Percentiles rank a stretch among this genome's conserved stretches.
Evolutionary conservation across 1,140 invertebrate genomes (phyloP).

Genomic region (Drusus annulatus): DNA sequence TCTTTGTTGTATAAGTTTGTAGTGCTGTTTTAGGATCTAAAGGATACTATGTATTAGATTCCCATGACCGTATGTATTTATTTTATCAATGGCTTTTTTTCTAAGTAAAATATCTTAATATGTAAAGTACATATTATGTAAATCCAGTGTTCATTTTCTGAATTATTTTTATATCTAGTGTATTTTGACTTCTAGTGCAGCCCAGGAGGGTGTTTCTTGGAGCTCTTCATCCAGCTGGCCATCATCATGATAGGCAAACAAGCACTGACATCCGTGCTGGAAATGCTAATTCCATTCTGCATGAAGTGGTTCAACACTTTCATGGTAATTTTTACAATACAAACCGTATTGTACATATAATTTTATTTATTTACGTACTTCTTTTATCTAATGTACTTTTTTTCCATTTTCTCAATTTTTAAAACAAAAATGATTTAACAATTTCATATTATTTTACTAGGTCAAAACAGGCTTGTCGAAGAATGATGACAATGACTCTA

Average conservation of each 20-base stretch:
- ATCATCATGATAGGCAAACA: constrained; percentile 93
- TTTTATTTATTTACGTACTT: no score
- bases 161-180: constrained; percentile 12
- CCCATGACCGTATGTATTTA: no score
- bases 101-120: no score
- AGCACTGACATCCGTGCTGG: constrained; percentile 84
- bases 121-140: no score
- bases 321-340: constrained; percentile 44
- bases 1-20: no score
- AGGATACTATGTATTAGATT: no score
- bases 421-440: no score
- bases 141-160: neutral
- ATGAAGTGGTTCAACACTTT: constrained; percentile 49
- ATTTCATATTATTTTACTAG: constrained; percentile 14
- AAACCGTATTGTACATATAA: neutral
- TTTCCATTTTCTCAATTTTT: no score
- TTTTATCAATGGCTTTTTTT: no score
- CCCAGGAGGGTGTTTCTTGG: constrained; percentile 86
- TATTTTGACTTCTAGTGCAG: constrained; percentile 75
- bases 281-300: constrained; percentile 71
- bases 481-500: constrained; percentile 56
- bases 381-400: no score
- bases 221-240: constrained; percentile 85
- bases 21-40: no score
- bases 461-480: constrained; percentile 39